Base-by-base conservation (phyloP, 2,113 vertebrate genomes). In the Sylvietta virens region DNA sequence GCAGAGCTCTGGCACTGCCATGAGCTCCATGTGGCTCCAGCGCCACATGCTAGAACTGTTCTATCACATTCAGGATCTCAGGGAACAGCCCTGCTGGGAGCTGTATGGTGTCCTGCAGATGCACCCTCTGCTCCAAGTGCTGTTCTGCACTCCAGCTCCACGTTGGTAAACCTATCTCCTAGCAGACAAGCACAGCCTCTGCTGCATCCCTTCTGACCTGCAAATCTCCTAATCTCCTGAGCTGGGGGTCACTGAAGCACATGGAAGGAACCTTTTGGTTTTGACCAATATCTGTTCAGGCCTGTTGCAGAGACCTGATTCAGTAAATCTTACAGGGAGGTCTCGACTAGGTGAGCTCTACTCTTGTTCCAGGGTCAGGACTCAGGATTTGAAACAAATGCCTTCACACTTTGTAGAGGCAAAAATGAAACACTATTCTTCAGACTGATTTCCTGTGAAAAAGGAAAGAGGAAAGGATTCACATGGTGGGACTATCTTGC, bases 201-300 rank as follows among this genome's bases (percentile, higher is more conserved):
- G 47, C 12, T 15, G 8, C 44, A 13, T 37, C 79, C 28, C 48
- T 74, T 66, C 48, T 50, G 26, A 53, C 40, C 48, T 47, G 11
- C 10, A n/a, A 60, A 60, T 11, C 22, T 30, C 3, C 10, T 0
- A 60, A 60, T 11, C 22, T 30, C 3, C 10, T 0, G 0, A 51
- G 30, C 27, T 27, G 35, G 48, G 62, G 18, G 53, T 16, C 30
- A 7, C 20, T 24, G 33, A 22, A 62, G 8, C 10, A 19, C 5
- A 3, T 2, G 13, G 44, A 73, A 45, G 22, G 20, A 53, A 30
- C 4, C 2, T 24, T 3, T 16, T 60, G 35, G 16, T 54, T 78
- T 78, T 60, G 53, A 33, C 11, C 2, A 16, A 13, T 4, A 39
- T 51, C 45, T 60, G 3, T 37, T 26, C 27, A 42, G 13, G 20